phyloP scores from a whole-genome alignment of 2,797 vertebrate species.

The Harpagifer antarcticus region DNA sequence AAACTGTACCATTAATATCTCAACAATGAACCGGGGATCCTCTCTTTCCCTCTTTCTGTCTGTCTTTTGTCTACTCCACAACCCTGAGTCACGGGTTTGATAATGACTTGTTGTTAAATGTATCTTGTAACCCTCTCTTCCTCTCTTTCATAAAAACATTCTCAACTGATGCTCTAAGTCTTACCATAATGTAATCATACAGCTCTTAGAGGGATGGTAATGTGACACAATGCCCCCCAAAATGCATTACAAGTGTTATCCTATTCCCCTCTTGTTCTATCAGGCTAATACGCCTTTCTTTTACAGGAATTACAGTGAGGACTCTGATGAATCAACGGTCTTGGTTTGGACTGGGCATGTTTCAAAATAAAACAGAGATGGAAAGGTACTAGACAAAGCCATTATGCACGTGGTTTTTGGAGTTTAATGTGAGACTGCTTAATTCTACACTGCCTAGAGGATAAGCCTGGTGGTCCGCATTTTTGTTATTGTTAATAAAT shows the following conservation, averaged over 20 bases:
- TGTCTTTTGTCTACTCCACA: slow-evolving; percentile 1
- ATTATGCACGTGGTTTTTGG: neutral
- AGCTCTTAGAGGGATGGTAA: slow-evolving; percentile 65
- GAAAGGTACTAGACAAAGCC: neutral
- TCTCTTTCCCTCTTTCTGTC: slow-evolving; percentile 7
- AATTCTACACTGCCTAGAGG: neutral
- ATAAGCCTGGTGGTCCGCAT: neutral
- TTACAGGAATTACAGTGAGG: slow-evolving; percentile 23
- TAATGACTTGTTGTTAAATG: slow-evolving; percentile 49
- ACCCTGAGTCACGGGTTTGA: slow-evolving; percentile 21
- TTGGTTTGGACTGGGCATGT: neutral
- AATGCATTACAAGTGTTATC: slow-evolving; percentile 48
- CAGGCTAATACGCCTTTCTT: slow-evolving; percentile 4
- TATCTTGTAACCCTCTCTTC: slow-evolving; percentile 30
- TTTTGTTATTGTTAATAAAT: neutral
- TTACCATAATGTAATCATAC: slow-evolving; percentile 60
- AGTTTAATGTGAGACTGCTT: neutral
- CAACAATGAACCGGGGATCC: slow-evolving; percentile 40
- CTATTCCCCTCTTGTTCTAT: slow-evolving; percentile 41
- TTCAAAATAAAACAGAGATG: neutral
- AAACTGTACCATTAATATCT: slow-evolving; percentile 37
- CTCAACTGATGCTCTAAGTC: slow-evolving; percentile 47
- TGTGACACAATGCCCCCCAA: slow-evolving; percentile 14
- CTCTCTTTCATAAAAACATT: slow-evolving; percentile 33
- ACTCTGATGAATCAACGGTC: neutral